Conservation (phyloP, 2,888 invertebrate species). For the Cepaea hortensis region DNA sequence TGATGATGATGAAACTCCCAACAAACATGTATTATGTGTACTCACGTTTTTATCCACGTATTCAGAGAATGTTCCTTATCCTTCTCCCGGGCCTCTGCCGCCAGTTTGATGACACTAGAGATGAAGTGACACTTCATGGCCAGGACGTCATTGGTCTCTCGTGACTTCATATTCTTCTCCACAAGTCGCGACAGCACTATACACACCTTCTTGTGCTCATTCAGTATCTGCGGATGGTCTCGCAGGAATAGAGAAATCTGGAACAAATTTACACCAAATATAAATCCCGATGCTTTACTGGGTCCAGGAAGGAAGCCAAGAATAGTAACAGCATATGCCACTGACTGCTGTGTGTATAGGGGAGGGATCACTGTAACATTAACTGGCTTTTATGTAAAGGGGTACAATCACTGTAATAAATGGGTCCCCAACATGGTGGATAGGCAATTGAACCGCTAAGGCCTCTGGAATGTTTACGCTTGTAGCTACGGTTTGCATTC, state of each 20-base stretch:
- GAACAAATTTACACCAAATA: slow-evolving; percentile 1
- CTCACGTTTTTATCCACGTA: slow-evolving; percentile 59
- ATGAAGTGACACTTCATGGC: slow-evolving; percentile 74
- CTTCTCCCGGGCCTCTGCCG: slow-evolving; percentile 52
- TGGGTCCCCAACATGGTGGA: too few species aligned
- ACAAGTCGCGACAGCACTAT: slow-evolving; percentile 89
- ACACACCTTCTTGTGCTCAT: slow-evolving; percentile 84
- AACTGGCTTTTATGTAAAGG: too few species aligned
- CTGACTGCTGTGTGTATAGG: too few species aligned
- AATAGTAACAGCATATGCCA: too few species aligned
- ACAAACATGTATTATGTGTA: neutral
- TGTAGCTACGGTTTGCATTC: too few species aligned
- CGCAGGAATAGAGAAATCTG: slow-evolving; percentile 80
- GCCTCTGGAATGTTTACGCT: too few species aligned
- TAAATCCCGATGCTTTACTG: too few species aligned
- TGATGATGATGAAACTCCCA: too few species aligned
- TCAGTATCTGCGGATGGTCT: slow-evolving; percentile 83
- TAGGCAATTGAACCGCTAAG: too few species aligned
- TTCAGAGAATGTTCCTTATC: slow-evolving; percentile 60
- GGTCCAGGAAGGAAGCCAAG: too few species aligned
- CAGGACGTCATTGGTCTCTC: slow-evolving; percentile 83
- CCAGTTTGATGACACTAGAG: slow-evolving; percentile 61
- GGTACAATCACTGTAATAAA: too few species aligned
- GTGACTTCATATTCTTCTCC: slow-evolving; percentile 88
- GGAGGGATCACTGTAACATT: too few species aligned